Base-by-base conservation (phyloP, 2,888 invertebrate genomes). In the Hesperia comma region DNA sequence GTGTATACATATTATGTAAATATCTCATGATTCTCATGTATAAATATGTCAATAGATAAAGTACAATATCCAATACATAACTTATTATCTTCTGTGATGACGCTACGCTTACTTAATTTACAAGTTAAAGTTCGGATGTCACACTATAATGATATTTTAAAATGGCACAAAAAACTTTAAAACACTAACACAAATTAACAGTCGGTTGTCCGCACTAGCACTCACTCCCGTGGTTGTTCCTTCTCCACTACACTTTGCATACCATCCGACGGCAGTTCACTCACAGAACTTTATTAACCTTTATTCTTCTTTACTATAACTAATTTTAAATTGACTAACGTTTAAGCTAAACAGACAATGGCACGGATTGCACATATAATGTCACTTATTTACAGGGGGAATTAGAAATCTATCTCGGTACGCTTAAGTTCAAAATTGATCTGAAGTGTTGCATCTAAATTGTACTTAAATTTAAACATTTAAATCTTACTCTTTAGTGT, bases 121-220 rank as follows among this genome's bases (percentile, higher is more conserved):
- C 88, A 90, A 84, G 91, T 91, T 90, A 89, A 83, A 92, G 92
- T 91, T 91, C 91, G 92, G 92, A 92, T 92, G 92, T 92, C 92
- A 88, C 90, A 87, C 91, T 91, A 86, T 80, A 80, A 86, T 82
- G 82, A 87, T 88, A 88, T 84, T 88, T 91, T 91, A 86, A 91
- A 92, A 92, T 92, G 92, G 92, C 92, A 92, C 92, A 92, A 92
- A 92, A 90, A 91, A 90, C 88, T 85, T 90, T 90, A 88, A 85
- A 91, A 91, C 92, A 92, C 92, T 92, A 92, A 92, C 91, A 90
- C 92, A 91, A 88, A 87, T 83, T 90, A 91, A 90, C 91, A 88
- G 90, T 91, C 84, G 77, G 79, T 84, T 81, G 89, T 81, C 85
- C 79, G 72, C 87, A 87, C 90, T 84, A 79, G 69, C 80, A 81